Percentiles rank a stretch among this genome's conserved stretches.
Conservation (phyloP, 2,797 vertebrate genomes). For the Champsocephalus esox region DNA sequence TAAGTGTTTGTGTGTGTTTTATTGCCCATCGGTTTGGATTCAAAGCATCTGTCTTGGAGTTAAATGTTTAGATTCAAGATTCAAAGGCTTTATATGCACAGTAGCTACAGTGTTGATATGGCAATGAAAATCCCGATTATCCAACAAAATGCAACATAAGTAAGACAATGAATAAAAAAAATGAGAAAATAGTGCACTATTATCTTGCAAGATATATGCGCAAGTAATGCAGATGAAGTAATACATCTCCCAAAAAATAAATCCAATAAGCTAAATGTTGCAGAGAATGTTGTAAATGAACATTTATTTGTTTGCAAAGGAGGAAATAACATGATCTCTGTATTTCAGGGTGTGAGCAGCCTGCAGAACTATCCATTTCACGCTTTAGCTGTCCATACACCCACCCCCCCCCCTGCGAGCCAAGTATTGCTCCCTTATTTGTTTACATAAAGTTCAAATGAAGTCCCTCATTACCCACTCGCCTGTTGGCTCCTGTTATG, state of each 20-base stretch:
- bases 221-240: too few species aligned
- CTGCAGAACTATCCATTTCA: conserved; percentile 16
- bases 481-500: conserved; percentile 72
- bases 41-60: conserved; percentile 41
- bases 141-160: too few species aligned
- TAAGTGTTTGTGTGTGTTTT: conserved; percentile 63
- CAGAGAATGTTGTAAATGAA: too few species aligned
- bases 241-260: too few species aligned
- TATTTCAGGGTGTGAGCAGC: conserved; percentile 6
- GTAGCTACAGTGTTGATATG: too few species aligned
- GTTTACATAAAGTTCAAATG: conserved; percentile 75
- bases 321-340: not conserved
- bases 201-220: too few species aligned
- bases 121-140: too few species aligned
- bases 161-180: too few species aligned
- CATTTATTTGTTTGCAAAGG: conserved; percentile 4
- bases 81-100: too few species aligned
- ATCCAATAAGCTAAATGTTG: too few species aligned
- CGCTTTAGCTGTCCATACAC: conserved; percentile 37
- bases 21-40: conserved; percentile 45
- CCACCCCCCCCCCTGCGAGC: conserved; percentile 14
- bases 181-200: too few species aligned
- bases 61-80: conserved; percentile 12
- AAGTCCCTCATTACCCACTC: conserved; percentile 74
- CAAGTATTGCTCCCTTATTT: conserved; percentile 36